Base-by-base conservation (phyloP, 2,113 vertebrate species). In the Propithecus coquereli region DNA sequence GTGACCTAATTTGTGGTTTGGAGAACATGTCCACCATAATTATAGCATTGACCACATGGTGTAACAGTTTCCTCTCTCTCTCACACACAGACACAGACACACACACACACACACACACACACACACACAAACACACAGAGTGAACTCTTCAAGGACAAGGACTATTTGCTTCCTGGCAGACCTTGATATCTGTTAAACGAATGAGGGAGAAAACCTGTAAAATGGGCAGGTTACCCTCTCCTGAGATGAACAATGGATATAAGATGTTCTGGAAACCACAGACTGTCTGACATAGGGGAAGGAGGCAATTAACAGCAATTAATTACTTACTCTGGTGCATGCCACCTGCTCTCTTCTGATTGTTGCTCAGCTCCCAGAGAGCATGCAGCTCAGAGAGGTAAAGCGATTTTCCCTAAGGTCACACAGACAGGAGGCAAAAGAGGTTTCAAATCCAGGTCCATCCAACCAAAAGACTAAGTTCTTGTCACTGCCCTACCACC, bases 71-170 rank as follows among this genome's bases (percentile, higher is more conserved):
- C 93, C 93, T 74, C 90, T 52, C 77, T 59, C 74, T 59, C 90
- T 50, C 50, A 63, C 73, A 47, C 90, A 96, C 96, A 97, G 97
- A 97, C 98, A 98, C 98, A 98, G 98, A 83, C 68, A 85, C 59
- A 84, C 57, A 47, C n/a, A 37, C 50, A 96, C 96, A 97, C 97
- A 97, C 98, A 98, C 98, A 98, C 98, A 83, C 68, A 85, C 59
- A 84, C 57, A 47, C n/a, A 37, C 94, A 98, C 98, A 97, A 97
- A 97, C 70, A 63, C 32, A n/a, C n/a, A n/a, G n/a, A n/a, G n/a
- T 37, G 43, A 77, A 10, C 32, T 93, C 43, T 87, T 82, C 79
- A 63, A 76, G 43, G 57, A 43, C 40, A n/a, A 76, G 45, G 43
- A 57, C 71, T 37, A 5, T 73, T n/a, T 88, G 27, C 61, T 83